phyloP scores from a whole-genome alignment of 2,113 vertebrate genomes.

The Numida meleagris region DNA sequence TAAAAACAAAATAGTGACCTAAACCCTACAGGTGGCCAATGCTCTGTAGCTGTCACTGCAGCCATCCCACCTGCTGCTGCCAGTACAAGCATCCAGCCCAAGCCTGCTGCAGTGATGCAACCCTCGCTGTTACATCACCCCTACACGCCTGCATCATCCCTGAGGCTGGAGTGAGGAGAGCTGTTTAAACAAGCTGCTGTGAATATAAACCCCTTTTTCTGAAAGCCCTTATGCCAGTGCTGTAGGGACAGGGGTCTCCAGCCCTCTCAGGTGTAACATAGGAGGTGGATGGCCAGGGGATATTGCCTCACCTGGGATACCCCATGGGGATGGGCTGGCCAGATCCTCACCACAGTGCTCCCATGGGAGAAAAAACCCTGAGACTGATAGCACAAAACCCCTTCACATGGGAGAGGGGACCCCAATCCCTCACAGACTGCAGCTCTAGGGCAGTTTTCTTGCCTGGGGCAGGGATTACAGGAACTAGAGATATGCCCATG shows the following conservation, averaged over 20 bases:
- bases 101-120: rapidly evolving
- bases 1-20: neutral
- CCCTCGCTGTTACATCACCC: rapidly evolving
- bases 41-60: rapidly evolving
- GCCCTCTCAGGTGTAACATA: rapidly evolving
- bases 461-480: neutral
- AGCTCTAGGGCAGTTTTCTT: neutral
- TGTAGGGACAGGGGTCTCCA: rapidly evolving
- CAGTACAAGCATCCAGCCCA: rapidly evolving
- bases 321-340: neutral
- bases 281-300: neutral
- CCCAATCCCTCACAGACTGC: neutral
- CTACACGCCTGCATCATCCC: rapidly evolving
- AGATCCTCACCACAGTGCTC: neutral
- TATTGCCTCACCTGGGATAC: neutral
- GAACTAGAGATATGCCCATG: neutral
- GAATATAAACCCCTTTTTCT: neutral
- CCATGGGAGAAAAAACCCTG: neutral
- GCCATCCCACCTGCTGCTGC: neutral
- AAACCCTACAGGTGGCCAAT: neutral
- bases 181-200: neutral
- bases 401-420: neutral
- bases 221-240: neutral
- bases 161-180: rapidly evolving
- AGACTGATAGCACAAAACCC: neutral